phyloP scores from a whole-genome alignment of 2,888 invertebrate genomes.

The Ormyrus thymus region DNA sequence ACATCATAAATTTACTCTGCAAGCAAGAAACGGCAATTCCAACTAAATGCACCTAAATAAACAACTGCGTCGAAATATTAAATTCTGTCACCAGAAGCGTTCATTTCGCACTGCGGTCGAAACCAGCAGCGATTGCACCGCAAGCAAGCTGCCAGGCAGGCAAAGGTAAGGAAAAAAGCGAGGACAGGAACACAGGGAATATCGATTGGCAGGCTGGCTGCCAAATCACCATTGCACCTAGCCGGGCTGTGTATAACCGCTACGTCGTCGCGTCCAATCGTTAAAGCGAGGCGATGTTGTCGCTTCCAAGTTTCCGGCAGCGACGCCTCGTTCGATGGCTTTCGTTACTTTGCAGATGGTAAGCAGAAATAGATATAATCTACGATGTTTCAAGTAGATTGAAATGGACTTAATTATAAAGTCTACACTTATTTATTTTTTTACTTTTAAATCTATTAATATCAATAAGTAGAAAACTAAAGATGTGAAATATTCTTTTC shows the following conservation, averaged over 20 bases:
- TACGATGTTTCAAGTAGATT: too few relatives aligned
- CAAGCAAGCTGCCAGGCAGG: too few relatives aligned
- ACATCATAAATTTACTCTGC: too few relatives aligned
- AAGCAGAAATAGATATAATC: too few relatives aligned
- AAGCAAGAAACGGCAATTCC: too few relatives aligned
- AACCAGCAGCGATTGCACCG: neutral
- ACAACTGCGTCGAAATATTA: neutral
- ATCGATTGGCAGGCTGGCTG: conserved; percentile 36
- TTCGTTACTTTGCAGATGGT: too few relatives aligned
- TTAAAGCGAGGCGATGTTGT: neutral
- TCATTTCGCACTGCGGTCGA: neutral
- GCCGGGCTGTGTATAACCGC: neutral
- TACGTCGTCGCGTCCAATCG: neutral
- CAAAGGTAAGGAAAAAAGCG: neutral
- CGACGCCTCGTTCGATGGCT: neutral
- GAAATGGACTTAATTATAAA: too few relatives aligned
- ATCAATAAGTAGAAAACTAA: too few relatives aligned
- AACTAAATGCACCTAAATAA: too few relatives aligned
- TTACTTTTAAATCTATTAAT: too few relatives aligned
- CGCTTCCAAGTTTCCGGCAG: neutral
- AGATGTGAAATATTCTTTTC: too few relatives aligned
- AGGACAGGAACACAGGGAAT: neutral
- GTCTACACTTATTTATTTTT: too few relatives aligned
- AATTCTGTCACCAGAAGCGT: neutral
- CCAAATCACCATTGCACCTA: conserved; percentile 39